Evolutionary conservation across 2,888 invertebrate species (phyloP).

Genomic region (Syrista parreyssii): DNA sequence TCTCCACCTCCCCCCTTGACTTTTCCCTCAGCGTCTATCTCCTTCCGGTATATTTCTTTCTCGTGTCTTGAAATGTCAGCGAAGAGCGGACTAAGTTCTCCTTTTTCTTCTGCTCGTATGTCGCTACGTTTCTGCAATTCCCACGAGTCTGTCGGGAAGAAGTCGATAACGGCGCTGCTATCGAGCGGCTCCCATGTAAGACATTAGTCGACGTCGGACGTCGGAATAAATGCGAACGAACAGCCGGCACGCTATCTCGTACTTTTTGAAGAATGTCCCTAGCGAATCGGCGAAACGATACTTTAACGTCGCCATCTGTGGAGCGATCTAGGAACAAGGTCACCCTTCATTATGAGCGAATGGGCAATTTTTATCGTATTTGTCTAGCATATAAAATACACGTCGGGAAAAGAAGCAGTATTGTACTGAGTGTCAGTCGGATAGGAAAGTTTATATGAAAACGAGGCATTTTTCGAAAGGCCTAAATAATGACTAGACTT

Average conservation of each 20-base stretch:
- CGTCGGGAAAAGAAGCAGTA: not conserved
- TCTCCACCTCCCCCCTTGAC: not conserved
- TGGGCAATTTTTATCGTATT: not conserved
- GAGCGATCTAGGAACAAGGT: not conserved
- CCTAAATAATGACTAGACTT: not conserved
- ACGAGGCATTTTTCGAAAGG: not conserved
- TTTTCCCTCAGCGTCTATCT: not conserved
- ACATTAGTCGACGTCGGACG: constrained; percentile 40
- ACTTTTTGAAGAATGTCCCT: constrained; percentile 30
- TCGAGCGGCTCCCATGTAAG: constrained; percentile 34
- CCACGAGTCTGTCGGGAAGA: not conserved
- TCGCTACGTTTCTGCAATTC: not conserved
- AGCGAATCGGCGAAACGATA: constrained; percentile 36
- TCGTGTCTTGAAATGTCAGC: not conserved
- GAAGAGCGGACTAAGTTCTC: not conserved
- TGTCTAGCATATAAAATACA: not conserved
- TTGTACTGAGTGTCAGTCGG: not conserved
- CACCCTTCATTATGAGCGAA: not conserved
- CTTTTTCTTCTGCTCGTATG: not conserved
- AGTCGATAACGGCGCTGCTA: constrained; percentile 24
- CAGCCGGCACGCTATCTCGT: constrained; percentile 36
- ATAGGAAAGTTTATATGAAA: not conserved
- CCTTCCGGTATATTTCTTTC: not conserved
- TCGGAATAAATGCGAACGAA: constrained; percentile 39
- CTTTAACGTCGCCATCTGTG: constrained; percentile 34